Evolutionary conservation across 2,113 vertebrate species (phyloP).

Genomic region (Capreolus pygargus): DNA sequence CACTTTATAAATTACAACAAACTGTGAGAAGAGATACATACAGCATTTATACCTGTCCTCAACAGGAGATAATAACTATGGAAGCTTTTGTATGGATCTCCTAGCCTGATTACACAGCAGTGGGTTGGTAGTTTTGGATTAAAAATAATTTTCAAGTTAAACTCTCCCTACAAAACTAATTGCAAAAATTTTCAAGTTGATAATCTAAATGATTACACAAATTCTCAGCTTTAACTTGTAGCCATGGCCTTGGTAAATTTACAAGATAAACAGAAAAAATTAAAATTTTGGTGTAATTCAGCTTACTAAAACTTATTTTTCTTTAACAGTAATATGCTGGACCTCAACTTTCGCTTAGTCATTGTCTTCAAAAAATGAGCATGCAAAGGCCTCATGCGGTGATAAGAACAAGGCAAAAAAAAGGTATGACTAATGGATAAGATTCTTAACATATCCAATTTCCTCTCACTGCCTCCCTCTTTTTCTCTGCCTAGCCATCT

Average conservation of each 20-base stretch:
- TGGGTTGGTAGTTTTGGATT: neutral
- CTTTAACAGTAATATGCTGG: neutral
- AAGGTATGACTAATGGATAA: slow-evolving; percentile 76
- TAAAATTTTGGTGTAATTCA: neutral
- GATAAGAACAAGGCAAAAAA: slow-evolving; percentile 71
- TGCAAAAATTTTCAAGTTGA: neutral
- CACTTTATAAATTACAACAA: neutral
- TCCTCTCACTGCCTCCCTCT: slow-evolving; percentile 71
- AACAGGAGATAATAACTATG: neutral
- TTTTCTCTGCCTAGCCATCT: slow-evolving; percentile 30
- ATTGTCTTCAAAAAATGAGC: slow-evolving; percentile 31
- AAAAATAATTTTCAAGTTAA: slow-evolving; percentile 1
- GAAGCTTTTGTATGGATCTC: neutral
- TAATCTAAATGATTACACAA: neutral
- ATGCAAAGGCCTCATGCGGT: slow-evolving; percentile 41
- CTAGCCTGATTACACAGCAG: neutral
- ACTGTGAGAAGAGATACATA: neutral
- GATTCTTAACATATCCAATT: slow-evolving; percentile 81
- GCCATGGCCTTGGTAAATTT: neutral
- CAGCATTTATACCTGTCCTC: neutral
- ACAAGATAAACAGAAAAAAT: neutral
- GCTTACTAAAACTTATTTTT: neutral
- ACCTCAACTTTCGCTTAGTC: neutral
- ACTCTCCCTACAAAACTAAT: neutral
- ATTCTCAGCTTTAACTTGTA: neutral